phyloP scores from a whole-genome alignment of 2,797 vertebrate genomes.

The Anomalospiza imberbis region DNA sequence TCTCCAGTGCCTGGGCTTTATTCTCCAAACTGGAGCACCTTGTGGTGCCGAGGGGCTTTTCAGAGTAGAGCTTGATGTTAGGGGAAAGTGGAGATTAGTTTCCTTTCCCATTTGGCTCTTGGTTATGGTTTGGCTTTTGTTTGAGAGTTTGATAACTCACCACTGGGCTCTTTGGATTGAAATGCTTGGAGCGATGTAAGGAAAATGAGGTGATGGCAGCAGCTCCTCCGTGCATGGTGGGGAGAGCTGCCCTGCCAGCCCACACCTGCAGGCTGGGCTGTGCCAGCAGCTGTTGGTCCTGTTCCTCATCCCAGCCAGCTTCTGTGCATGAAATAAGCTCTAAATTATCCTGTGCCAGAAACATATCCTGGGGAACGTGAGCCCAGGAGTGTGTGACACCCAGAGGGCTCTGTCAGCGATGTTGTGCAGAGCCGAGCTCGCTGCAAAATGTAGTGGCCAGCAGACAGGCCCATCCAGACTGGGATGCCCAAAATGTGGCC shows the following conservation, averaged over 20 bases:
- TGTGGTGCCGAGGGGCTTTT: neutral
- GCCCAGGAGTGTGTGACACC: neutral
- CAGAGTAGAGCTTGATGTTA: neutral
- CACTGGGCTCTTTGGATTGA: neutral
- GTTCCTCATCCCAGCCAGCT: neutral
- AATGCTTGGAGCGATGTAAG: neutral
- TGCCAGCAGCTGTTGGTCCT: neutral
- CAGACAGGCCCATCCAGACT: neutral
- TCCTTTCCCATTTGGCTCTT: neutral
- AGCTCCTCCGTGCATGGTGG: accelerated
- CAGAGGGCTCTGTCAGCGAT: accelerated
- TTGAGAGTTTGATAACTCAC: neutral
- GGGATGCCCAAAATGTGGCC: neutral
- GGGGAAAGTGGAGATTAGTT: constrained; percentile 1
- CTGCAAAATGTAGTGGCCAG: accelerated
- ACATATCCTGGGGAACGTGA: neutral
- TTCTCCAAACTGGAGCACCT: neutral
- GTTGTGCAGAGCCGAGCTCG: accelerated
- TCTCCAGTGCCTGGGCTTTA: neutral
- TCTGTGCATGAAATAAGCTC: neutral
- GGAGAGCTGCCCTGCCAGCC: neutral
- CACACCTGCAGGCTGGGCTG: neutral
- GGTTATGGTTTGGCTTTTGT: neutral
- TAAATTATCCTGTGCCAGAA: neutral
- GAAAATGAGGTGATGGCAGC: neutral